Evolutionary conservation across 2,113 vertebrate genomes (phyloP).

Genomic region (Cervus canadensis): DNA sequence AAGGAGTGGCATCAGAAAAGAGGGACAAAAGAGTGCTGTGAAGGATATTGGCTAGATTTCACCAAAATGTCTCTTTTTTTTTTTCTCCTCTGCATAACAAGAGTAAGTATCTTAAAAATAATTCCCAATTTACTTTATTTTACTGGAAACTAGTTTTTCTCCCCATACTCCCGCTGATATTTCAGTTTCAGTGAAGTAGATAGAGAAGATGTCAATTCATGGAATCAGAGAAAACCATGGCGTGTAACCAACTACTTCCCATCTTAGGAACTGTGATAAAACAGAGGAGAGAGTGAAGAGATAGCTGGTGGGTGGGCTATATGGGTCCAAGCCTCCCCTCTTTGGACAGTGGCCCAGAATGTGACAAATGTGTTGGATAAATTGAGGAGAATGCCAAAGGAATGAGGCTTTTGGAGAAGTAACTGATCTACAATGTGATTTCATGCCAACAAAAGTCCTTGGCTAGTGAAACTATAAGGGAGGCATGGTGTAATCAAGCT

Average conservation of each 20-base stretch:
- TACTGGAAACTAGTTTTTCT: neutral
- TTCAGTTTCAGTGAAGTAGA: neutral
- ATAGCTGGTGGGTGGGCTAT: neutral
- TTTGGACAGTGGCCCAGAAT: constrained; percentile 21
- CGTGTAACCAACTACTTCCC: neutral
- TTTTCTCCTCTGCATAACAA: neutral
- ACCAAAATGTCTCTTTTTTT: neutral
- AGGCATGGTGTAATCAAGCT: neutral
- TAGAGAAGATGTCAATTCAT: neutral
- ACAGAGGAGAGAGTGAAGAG: neutral
- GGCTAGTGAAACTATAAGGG: neutral
- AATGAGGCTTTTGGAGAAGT: constrained; percentile 5
- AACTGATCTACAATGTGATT: neutral
- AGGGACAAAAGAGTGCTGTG: neutral
- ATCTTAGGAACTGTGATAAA: neutral
- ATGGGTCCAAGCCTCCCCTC: neutral
- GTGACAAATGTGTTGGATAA: neutral
- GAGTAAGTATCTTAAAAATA: neutral
- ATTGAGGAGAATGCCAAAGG: neutral
- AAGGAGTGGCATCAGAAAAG: neutral
- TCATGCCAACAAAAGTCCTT: neutral
- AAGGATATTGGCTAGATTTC: neutral
- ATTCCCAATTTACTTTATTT: neutral
- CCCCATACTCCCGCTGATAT: neutral
- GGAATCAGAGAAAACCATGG: neutral